phyloP scores from a whole-genome alignment of 2,797 vertebrate species.

The Lacerta bilineata region DNA sequence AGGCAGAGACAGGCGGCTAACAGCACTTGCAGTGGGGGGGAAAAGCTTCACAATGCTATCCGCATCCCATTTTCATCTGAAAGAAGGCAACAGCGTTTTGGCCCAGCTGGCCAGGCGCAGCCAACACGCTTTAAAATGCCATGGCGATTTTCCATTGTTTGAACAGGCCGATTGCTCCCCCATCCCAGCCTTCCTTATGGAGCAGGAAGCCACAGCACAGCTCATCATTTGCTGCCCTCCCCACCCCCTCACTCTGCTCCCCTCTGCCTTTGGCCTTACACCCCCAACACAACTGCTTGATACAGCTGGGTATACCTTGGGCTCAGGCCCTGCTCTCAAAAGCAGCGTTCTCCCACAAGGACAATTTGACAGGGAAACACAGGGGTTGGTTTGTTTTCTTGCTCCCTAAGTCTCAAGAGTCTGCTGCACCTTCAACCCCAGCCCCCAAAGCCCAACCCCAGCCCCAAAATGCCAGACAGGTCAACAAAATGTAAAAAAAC shows the following conservation, averaged over 20 bases:
- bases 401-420: not conserved
- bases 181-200: not conserved
- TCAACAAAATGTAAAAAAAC: conserved; percentile 46
- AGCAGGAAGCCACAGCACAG: not conserved
- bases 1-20: not conserved
- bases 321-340: not conserved
- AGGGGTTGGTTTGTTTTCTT: not conserved
- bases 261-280: accelerated
- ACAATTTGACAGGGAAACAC: not conserved
- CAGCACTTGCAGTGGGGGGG: not conserved
- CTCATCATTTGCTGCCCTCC: accelerated
- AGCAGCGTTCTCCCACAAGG: conserved; percentile 5
- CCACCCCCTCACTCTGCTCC: accelerated
- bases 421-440: conserved; percentile 30
- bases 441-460: not conserved
- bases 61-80: not conserved
- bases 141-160: not conserved
- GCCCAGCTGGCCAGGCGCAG: not conserved
- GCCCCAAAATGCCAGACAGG: conserved; percentile 49
- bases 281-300: not conserved
- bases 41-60: not conserved
- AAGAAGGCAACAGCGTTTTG: not conserved
- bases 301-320: accelerated
- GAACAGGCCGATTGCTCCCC: not conserved
- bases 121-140: not conserved